These are phyloP conservation scores for Drosophila macrospina DNA, from an alignment of 2,888 invertebrate genomes.

Conservation along the genomic window DNA sequence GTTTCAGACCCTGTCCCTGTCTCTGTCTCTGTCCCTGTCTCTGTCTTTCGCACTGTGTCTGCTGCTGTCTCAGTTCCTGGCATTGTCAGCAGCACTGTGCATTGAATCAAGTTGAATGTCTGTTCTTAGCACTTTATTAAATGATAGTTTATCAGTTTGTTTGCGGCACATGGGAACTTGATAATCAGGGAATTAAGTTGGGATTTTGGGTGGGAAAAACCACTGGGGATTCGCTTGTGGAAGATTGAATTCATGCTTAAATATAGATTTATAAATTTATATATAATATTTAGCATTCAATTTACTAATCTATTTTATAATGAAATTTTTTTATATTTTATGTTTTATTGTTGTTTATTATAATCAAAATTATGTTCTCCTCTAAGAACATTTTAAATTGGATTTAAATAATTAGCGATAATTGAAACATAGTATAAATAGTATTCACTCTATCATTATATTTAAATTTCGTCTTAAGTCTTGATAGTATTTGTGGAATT, in stretches of 20 bases:
- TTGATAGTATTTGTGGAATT: conserved; percentile 6
- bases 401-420: background rate
- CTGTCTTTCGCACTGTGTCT: background rate
- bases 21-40: background rate
- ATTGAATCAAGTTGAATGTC: conserved; percentile 31
- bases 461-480: background rate
- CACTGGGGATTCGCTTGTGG: background rate
- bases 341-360: no score
- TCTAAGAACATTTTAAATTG: no score
- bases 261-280: no score
- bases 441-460: background rate
- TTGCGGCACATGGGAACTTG: conserved; percentile 12
- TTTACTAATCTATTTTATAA: no score
- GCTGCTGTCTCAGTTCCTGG: background rate
- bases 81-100: conserved; percentile 28
- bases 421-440: background rate
- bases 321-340: no score
- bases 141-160: conserved; percentile 35
- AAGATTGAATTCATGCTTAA: background rate
- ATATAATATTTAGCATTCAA: no score
- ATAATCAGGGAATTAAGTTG: conserved; percentile 3
- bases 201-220: background rate
- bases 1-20: background rate
- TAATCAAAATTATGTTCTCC: no score
- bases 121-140: conserved; percentile 46